Evolutionary conservation across 2,797 vertebrate genomes (phyloP).

Genomic region (Manis crassicaudata): DNA sequence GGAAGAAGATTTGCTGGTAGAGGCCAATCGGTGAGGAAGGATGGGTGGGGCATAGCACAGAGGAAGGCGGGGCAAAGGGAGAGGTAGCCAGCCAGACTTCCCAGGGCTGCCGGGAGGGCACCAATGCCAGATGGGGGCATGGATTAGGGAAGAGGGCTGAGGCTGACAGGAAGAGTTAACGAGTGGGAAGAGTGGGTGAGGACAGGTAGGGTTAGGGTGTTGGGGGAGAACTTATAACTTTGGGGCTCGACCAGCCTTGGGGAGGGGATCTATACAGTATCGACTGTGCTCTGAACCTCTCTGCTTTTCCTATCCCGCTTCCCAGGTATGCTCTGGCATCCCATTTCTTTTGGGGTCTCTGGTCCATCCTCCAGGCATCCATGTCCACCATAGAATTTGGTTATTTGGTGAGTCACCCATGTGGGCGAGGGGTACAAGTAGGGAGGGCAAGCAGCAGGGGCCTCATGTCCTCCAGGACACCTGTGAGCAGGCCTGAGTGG

Average conservation of each 20-base stretch:
- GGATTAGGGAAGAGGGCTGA: background rate
- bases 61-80: no score
- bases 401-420: slow-evolving; percentile 91
- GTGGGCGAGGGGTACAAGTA: no score
- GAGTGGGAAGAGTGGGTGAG: background rate
- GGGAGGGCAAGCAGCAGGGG: no score
- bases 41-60: rapidly evolving
- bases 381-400: slow-evolving; percentile 97
- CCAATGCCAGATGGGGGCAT: background rate
- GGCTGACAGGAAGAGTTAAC: rapidly evolving
- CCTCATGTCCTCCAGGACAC: background rate
- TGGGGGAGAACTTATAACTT: background rate
- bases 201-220: no score
- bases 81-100: no score
- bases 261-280: no score
- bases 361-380: slow-evolving; percentile 96
- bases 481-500: background rate
- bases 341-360: slow-evolving; percentile 97
- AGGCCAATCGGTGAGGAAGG: slow-evolving; percentile 90
- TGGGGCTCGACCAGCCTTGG: no score
- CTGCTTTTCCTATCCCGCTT: background rate
- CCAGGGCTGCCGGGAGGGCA: background rate
- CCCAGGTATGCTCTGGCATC: slow-evolving; percentile 93
- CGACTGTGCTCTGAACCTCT: background rate
- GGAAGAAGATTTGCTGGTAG: slow-evolving; percentile 91